Evolutionary conservation across 2,888 invertebrate species (phyloP).

Genomic region (Molorchus minor): DNA sequence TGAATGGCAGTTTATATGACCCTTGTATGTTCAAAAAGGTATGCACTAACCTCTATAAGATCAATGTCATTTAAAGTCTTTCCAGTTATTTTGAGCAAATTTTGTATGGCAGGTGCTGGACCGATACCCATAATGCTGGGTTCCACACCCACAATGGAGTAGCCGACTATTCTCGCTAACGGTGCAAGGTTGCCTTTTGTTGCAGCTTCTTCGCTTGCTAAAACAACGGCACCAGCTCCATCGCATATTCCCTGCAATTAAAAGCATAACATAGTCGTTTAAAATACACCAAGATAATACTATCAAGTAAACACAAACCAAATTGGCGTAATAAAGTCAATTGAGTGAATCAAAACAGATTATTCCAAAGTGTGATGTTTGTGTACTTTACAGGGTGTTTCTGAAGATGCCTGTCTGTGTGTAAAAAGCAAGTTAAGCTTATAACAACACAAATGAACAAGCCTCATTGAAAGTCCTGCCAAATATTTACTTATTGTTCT

Average conservation of each 20-base stretch:
- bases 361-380: too few species aligned
- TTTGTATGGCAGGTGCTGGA: constrained; percentile 92
- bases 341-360: too few species aligned
- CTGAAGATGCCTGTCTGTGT: too few species aligned
- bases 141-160: constrained; percentile 93
- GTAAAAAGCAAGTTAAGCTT: too few species aligned
- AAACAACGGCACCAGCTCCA: constrained; percentile 92
- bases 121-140: constrained; percentile 99
- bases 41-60: constrained; percentile 86
- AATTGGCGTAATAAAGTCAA: too few species aligned
- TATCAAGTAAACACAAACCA: too few species aligned
- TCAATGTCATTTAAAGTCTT: constrained; percentile 87
- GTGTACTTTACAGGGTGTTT: too few species aligned
- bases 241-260: constrained; percentile 89
- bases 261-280: constrained; percentile 13
- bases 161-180: constrained; percentile 89
- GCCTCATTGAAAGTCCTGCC: too few species aligned
- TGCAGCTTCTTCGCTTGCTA: constrained; percentile 91
- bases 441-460: too few species aligned
- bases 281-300: not conserved
- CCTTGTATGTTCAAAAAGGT: too few species aligned
- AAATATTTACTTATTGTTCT: too few species aligned
- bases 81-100: constrained; percentile 81
- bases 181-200: constrained; percentile 84
- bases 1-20: too few species aligned